phyloP scores from a whole-genome alignment of 2,797 vertebrate genomes.

The Sebastes oblongus region DNA sequence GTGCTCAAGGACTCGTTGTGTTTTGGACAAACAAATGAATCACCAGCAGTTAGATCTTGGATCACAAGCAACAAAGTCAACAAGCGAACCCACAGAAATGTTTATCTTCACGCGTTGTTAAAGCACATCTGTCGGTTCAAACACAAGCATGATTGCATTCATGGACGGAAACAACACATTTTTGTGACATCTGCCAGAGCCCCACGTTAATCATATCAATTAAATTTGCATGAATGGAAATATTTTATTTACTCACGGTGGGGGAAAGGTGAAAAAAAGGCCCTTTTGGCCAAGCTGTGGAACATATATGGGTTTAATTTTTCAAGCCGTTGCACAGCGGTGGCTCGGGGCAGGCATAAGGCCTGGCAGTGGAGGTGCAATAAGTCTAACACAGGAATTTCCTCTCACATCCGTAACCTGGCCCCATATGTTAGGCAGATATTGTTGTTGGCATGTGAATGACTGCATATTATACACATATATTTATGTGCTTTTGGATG shows the following conservation, averaged over 20 bases:
- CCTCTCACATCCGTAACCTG: constrained; percentile 72
- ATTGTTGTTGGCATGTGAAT: constrained; percentile 75
- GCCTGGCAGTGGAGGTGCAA: constrained; percentile 67
- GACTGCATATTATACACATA: constrained; percentile 69
- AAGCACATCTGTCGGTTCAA: constrained; percentile 65
- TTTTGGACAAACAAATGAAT: constrained; percentile 68
- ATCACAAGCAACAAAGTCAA: constrained; percentile 57
- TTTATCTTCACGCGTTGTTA: constrained; percentile 68
- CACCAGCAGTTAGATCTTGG: constrained; percentile 53
- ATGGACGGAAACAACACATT: constrained; percentile 46
- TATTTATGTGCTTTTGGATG: constrained; percentile 80
- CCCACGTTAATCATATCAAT: constrained; percentile 56
- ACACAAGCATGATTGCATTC: constrained; percentile 56
- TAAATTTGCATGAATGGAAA: constrained; percentile 48
- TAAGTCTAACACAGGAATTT: constrained; percentile 81
- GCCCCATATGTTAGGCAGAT: constrained; percentile 87
- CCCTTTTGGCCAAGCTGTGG: not conserved
- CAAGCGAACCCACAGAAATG: constrained; percentile 46
- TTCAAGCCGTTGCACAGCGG: constrained; percentile 53
- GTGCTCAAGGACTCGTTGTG: constrained; percentile 40
- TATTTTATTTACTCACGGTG: constrained; percentile 45
- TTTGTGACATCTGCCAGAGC: constrained; percentile 40
- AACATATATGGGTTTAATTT: constrained; percentile 50
- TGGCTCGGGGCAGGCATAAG: constrained; percentile 49
- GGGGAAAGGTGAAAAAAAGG: not conserved